A percentile compares a stretch with the other conserved stretches of the same genome.
These are phyloP conservation scores for Ctenopoma multispine DNA, from an alignment of 2,797 vertebrate species.

Conservation along the genomic window DNA sequence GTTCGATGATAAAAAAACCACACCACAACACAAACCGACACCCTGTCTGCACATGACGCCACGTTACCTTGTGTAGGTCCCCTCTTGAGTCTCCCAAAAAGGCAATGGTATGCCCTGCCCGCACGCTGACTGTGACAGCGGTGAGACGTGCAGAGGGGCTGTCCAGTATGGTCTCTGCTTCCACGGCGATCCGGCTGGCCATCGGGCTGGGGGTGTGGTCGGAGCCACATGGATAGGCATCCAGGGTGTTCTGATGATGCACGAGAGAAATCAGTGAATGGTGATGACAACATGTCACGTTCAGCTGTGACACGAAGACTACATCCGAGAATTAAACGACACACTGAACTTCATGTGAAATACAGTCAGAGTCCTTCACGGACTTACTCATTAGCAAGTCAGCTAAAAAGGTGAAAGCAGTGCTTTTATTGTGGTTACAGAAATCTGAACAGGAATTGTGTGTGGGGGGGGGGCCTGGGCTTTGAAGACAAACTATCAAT, in stretches of 20 bases:
- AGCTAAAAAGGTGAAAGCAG: constrained; percentile 30
- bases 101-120: constrained; percentile 89
- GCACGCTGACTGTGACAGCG: constrained; percentile 91
- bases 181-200: constrained; percentile 90
- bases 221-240: constrained; percentile 95
- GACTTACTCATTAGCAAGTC: constrained; percentile 16
- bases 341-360: background rate
- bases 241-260: constrained; percentile 89
- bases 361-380: background rate
- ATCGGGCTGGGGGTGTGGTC: constrained; percentile 98
- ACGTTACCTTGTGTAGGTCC: constrained; percentile 91
- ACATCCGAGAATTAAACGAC: background rate
- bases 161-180: constrained; percentile 89
- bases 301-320: constrained; percentile 1
- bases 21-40: background rate
- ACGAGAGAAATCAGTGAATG: constrained; percentile 3
- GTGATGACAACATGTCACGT: background rate
- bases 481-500: constrained; percentile 41
- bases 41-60: background rate
- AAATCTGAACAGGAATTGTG: constrained; percentile 41
- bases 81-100: constrained; percentile 96
- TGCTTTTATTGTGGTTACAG: constrained; percentile 14
- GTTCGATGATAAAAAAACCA: background rate
- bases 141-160: constrained; percentile 90
- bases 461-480: constrained; percentile 14